Evolutionary conservation across 2,888 invertebrate species (phyloP).

Genomic region (Acleris laterana): DNA sequence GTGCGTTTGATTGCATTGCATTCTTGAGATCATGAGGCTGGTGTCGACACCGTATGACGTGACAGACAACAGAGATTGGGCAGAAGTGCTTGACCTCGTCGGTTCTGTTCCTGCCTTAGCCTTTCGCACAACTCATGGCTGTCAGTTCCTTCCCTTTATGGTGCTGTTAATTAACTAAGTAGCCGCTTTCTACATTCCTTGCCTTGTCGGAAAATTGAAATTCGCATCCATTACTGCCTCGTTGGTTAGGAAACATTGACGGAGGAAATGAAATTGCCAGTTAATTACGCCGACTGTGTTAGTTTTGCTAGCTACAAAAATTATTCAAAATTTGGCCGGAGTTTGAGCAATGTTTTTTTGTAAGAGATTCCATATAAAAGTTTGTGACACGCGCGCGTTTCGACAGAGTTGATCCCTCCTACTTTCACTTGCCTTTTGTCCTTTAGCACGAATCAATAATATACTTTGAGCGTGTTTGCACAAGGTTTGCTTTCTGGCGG

Average conservation of each 20-base stretch:
- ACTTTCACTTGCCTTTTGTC: conserved; percentile 21
- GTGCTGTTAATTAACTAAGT: conserved; percentile 16
- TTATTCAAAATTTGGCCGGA: conserved; percentile 18
- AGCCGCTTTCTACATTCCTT: conserved; percentile 23
- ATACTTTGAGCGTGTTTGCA: conserved; percentile 6
- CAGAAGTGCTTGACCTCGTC: background rate
- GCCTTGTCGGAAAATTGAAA: conserved; percentile 11
- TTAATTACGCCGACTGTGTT: conserved; percentile 19
- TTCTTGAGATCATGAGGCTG: conserved; percentile 28
- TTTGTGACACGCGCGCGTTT: conserved; percentile 14
- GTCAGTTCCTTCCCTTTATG: conserved; percentile 13
- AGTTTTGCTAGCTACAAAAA: conserved; percentile 21
- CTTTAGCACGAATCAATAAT: conserved; percentile 15
- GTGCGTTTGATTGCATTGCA: conserved; percentile 37
- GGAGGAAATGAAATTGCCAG: conserved; percentile 13
- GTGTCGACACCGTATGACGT: conserved; percentile 24
- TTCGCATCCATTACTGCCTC: conserved; percentile 21
- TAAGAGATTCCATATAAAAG: conserved; percentile 13
- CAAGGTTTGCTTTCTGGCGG: conserved; percentile 5
- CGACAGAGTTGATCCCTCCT: background rate
- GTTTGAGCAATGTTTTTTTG: conserved; percentile 24
- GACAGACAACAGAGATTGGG: conserved; percentile 4
- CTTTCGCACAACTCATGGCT: background rate
- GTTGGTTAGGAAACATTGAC: conserved; percentile 9
- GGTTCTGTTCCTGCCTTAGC: background rate